A percentile compares a stretch with the other conserved stretches of the same genome.
These are phyloP conservation scores for Liolophura sinensis DNA, from an alignment of 1,140 invertebrate species.

Conservation along the genomic window DNA sequence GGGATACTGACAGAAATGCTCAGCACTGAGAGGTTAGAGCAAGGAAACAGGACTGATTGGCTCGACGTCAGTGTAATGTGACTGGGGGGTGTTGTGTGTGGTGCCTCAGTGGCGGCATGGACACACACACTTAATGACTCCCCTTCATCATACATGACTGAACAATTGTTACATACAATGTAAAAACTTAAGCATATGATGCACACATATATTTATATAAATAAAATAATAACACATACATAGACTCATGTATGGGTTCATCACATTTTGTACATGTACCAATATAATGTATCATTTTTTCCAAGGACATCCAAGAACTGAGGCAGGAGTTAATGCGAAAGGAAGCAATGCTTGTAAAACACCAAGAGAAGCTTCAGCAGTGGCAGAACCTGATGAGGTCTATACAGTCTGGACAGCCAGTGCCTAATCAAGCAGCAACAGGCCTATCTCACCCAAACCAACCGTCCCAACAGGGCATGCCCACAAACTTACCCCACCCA, in stretches of 20 bases:
- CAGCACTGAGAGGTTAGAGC: too few species aligned
- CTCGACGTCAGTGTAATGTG: too few species aligned
- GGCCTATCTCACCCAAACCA: conserved; percentile 5
- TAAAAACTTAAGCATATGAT: background rate
- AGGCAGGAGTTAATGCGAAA: conserved; percentile 81
- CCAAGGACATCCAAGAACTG: conserved; percentile 79
- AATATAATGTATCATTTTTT: conserved; percentile 7
- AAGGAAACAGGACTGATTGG: too few species aligned
- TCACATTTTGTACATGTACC: background rate
- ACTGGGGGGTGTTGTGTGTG: too few species aligned
- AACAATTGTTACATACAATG: too few species aligned
- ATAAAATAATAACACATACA: background rate
- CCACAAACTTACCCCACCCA: conserved; percentile 11
- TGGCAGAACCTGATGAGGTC: conserved; percentile 83
- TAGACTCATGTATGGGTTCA: background rate
- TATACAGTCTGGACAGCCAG: conserved; percentile 14
- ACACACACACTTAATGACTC: too few species aligned
- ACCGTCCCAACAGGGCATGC: conserved; percentile 13
- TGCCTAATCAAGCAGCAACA: conserved; percentile 7
- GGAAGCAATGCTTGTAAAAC: conserved; percentile 83
- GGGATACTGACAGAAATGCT: too few species aligned
- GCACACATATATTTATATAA: background rate
- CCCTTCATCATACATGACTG: too few species aligned
- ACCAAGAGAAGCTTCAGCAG: conserved; percentile 85
- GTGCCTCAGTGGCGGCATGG: too few species aligned